Conservation (phyloP, 2,113 vertebrate species). For the Pagrus major region DNA sequence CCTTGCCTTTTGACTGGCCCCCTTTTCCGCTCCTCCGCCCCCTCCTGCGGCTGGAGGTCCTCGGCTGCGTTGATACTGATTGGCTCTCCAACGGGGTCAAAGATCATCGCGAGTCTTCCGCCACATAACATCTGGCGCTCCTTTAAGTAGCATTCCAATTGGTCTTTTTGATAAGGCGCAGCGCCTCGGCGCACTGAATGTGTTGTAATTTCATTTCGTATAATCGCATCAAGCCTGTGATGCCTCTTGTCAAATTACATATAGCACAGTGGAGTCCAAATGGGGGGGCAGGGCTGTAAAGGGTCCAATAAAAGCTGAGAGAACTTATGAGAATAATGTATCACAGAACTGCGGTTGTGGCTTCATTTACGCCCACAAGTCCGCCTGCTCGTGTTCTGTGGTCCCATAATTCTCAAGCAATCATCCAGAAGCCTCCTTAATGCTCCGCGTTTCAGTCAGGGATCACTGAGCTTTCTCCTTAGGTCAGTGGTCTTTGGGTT, state of each 20-base stretch:
- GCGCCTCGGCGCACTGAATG: slow-evolving; percentile 47
- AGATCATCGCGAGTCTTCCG: slow-evolving; percentile 32
- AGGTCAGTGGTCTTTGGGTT: slow-evolving; percentile 71
- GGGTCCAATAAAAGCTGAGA: slow-evolving; percentile 69
- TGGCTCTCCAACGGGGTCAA: slow-evolving; percentile 44
- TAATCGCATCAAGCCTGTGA: slow-evolving; percentile 60
- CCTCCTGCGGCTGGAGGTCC: slow-evolving; percentile 9
- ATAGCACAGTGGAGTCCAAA: slow-evolving; percentile 47
- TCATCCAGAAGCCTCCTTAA: slow-evolving; percentile 69
- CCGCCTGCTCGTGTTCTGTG: slow-evolving; percentile 29
- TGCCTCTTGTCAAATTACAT: slow-evolving; percentile 68
- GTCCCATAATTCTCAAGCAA: slow-evolving; percentile 64
- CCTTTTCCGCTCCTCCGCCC: slow-evolving; percentile 28
- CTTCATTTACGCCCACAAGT: slow-evolving; percentile 61
- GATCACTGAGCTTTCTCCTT: slow-evolving; percentile 61
- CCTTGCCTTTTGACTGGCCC: slow-evolving; percentile 62
- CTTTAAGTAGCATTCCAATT: slow-evolving; percentile 49
- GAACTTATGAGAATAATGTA: slow-evolving; percentile 70
- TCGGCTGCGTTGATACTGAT: neutral
- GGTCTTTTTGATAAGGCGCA: slow-evolving; percentile 55
- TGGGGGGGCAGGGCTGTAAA: slow-evolving; percentile 52
- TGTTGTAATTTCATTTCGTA: slow-evolving; percentile 69
- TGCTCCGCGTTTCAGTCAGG: slow-evolving; percentile 48
- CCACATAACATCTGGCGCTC: slow-evolving; percentile 43
- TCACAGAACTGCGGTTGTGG: slow-evolving; percentile 47